Base-by-base conservation (phyloP, 2,888 invertebrate species). In the Pandemis heparana region DNA sequence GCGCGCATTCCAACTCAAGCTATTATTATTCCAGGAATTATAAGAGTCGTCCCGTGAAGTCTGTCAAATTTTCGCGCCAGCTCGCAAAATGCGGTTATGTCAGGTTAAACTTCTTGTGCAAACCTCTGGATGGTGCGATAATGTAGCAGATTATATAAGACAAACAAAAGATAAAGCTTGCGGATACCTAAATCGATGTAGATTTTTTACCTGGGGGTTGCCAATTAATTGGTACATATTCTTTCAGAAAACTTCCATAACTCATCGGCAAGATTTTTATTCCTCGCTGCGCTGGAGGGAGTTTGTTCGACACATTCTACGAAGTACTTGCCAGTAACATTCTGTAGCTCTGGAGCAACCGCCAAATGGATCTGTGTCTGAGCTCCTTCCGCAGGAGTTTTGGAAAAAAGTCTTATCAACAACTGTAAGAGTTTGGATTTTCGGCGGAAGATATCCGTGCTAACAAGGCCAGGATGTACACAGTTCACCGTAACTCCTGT, bases 401-500 rank as follows among this genome's bases (percentile, higher is more conserved):
- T 96, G 82, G 96, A 96, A 83, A 96, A 95, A 2, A 95, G 90
- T 79, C 95, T 96, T 9, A 95, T 91, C 39, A 97, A 89, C 7
- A 96, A 83, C 81, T 92, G 92, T 77, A 96, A 79, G 0, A 96
- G 95, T 73, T 93, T 92, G 1, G 96, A 96, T 1, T 96, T 95
- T 79, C 96, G 96, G 66, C 96, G 94, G 96, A 97, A 97, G 65
- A 97, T 97, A 23, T 96, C 97, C 0, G 96, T 96, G 85, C 96
- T 96, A 62, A 97, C 96, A 88, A 96, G 95, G 18, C 98, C 98
- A 0, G 98, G 98, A 90, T 98, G 97, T 65, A 97, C 89, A 79
- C 96, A 97, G 84, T 97, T 98, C 0, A 95, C 97, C 0, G 97
- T 97, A 0, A 98, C 96, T 14, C 95, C 95, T 5, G 96, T 92